Base-by-base conservation (phyloP, 30 jellyfish, hydroid and myxozoan genomes). In the Sanderia malayensis region DNA sequence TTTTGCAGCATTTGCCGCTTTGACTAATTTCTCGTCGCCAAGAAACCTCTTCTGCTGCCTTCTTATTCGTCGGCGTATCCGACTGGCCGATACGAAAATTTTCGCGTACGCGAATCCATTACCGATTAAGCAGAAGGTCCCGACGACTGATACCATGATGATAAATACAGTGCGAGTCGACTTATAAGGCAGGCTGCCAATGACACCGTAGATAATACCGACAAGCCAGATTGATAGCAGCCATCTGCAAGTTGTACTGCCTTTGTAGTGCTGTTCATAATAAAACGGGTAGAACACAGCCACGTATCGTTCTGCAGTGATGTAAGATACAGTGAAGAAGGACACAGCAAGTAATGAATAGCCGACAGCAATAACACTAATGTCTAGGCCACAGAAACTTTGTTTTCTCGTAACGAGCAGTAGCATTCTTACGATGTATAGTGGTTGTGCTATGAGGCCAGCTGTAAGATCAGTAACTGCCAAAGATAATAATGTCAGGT, bases 391-490 rank as follows among this genome's bases (percentile, higher is more conserved):
- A 44, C 93, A 80, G n/a, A 58, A 46, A 11, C 84, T 17, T 27
- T 45, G 37, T 29, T 72, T 64, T 23, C 58, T 28, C 27, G 58
- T 34, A n/a, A 61, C 73, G 11, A 80, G 69, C 21, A 80, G 20
- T 15, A 64, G 22, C 28, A 68, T 70, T 45, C 93, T 55, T n/a
- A 73, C 84, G 2, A 58, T 44, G 58, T 57, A 67, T 30, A 80
- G 69, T 52, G 93, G 93, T 34, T 80, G 84, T 22, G 93, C 93
- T 15, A 68, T 27, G 31, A 80, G 62, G 9, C 93, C 93, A 22
- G 93, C 93, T 31, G 93, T 69, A 53, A 80, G 61, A 32, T 80
- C 93, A 1, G 80, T 80, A 1, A 45, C 45, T 46, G 93, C 93
- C 32, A 80, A 63, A 0, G 75, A 80, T 10, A 80, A 67, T 7